These are phyloP conservation scores for Saguinus midas DNA, from an alignment of 2,113 vertebrate genomes.

Conservation along the genomic window DNA sequence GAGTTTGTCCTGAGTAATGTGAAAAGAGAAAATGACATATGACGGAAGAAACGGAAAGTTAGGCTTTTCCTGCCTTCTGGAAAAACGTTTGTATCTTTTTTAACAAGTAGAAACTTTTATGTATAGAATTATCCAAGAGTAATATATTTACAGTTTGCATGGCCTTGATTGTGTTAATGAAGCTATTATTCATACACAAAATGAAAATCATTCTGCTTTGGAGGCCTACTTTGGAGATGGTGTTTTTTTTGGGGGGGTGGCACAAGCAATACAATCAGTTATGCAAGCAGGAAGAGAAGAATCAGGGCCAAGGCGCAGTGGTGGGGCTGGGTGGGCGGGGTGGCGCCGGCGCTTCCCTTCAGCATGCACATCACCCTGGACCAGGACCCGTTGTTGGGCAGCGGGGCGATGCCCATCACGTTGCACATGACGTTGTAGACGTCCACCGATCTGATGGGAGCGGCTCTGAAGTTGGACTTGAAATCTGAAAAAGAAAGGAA, in stretches of 20 bases:
- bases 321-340: not conserved
- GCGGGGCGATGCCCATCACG: constrained; percentile 85
- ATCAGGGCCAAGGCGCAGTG: constrained; percentile 68
- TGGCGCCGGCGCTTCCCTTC: constrained; percentile 59
- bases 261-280: constrained; percentile 37
- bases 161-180: constrained; percentile 73
- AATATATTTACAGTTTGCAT: constrained; percentile 19
- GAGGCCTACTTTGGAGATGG: constrained; percentile 45
- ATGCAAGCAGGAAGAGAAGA: constrained; percentile 56
- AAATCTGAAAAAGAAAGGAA: constrained; percentile 87
- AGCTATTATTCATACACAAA: constrained; percentile 64
- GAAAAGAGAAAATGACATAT: not conserved
- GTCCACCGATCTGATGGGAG: constrained; percentile 91
- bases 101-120: not conserved
- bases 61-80: not conserved
- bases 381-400: constrained; percentile 98
- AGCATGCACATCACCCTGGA: constrained; percentile 91
- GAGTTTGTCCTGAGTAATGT: not conserved
- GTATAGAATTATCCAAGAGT: not conserved
- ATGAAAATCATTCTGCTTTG: not conserved
- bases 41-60: not conserved
- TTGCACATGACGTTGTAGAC: constrained; percentile 95
- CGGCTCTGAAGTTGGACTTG: constrained; percentile 87
- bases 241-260: not conserved
- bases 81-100: not conserved